phyloP scores from a whole-genome alignment of 2,113 vertebrate species.

The Stercorarius parasiticus region DNA sequence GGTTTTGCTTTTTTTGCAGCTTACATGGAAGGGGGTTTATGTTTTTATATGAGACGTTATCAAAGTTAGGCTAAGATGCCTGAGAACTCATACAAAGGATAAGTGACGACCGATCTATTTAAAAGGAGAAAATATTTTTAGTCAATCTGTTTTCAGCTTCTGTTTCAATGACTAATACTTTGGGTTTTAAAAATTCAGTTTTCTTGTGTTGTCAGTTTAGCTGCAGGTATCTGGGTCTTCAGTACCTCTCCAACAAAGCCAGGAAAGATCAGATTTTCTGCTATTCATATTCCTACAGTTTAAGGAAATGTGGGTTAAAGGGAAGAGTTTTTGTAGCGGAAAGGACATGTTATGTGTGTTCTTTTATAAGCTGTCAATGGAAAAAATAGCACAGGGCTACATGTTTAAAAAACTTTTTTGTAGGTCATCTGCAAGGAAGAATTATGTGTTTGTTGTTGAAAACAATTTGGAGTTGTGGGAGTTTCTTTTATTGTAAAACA shows the following conservation, averaged over 20 bases:
- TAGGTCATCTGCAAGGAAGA: neutral
- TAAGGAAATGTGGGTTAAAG: neutral
- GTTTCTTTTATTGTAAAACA: neutral
- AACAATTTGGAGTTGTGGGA: neutral
- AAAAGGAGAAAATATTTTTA: neutral
- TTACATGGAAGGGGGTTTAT: neutral
- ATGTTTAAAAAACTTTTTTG: neutral
- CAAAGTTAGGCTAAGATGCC: neutral
- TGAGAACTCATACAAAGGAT: neutral
- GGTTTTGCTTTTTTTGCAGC: neutral
- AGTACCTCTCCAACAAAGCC: neutral
- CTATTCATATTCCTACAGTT: neutral
- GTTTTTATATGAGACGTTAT: neutral
- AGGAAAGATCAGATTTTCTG: neutral
- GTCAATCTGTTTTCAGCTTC: neutral
- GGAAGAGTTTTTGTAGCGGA: neutral
- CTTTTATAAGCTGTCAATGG: neutral
- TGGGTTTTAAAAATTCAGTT: neutral
- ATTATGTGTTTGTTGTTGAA: neutral
- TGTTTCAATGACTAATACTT: neutral
- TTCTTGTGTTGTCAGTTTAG: neutral
- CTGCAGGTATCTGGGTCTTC: neutral
- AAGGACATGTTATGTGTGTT: neutral
- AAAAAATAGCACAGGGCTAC: neutral
- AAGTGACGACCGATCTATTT: neutral